Base-by-base conservation (phyloP, 2,888 invertebrate genomes). In the Rhagonycha fulva region DNA sequence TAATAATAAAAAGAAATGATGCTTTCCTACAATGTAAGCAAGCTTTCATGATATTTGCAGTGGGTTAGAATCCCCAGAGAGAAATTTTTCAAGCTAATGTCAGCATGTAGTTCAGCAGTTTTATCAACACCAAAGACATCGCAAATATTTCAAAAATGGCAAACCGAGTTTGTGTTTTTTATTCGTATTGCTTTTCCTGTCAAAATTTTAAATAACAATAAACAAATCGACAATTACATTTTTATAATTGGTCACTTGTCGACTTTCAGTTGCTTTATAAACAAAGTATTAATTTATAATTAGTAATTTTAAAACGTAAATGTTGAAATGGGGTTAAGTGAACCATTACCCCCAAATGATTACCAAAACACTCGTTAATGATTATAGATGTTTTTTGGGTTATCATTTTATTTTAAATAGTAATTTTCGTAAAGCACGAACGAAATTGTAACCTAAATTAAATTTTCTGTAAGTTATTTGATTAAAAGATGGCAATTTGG, bases 261-360 rank as follows among this genome's bases (percentile, higher is more conserved):
- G n/a, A 47, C n/a, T 47, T 47, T 12, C 5, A 0, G n/a, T 47
- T n/a, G 14, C 63, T 66, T 71, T 71, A 66, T 66, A 23, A 66
- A 30, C 47, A 9, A 66, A 23, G 28, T 63, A 71, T 71, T 60
- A 66, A 66, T 71, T 71, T 71, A 66, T 71, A 71, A 71, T 71
- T 71, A 71, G 71, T 66, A 66, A 66, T 66, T 66, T 66, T 63
- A 66, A 32, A 32, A 47, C 32, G 71, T 66, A 71, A 19, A 19
- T 19, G 19, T 19, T 19, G 2, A 19, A 19, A 19, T 19, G 19
- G 19, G 19, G 66, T 71, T 71, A 71, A 32, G 63, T 32, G 71
- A 5, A 70, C 63, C 71, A 66, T 66, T 71, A 71, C 12, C 24
- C 24, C 47, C 63, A 19, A 14, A 23, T 12, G 70, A 26, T 70